Conservation (phyloP, 2,888 invertebrate genomes). For the Aphodius granarius region DNA sequence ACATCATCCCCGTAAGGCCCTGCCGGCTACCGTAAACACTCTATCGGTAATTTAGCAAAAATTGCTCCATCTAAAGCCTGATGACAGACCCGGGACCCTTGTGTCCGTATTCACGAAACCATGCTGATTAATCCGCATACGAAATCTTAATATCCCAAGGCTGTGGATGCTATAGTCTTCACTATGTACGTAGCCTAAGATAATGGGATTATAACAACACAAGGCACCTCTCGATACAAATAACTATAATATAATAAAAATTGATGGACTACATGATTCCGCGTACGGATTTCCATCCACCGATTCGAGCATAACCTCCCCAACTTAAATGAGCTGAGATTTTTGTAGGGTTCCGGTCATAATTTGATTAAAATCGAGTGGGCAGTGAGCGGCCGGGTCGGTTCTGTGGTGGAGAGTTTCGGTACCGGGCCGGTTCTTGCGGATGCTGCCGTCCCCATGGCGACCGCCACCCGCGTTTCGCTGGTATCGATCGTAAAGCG, state of each 20-base stretch:
- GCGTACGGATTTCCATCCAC: too few species aligned
- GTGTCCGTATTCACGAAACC: too few species aligned
- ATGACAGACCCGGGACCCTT: not conserved
- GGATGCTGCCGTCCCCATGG: constrained; percentile 38
- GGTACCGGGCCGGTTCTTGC: not conserved
- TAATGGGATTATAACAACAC: too few species aligned
- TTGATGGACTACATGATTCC: too few species aligned
- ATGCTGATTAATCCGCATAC: too few species aligned
- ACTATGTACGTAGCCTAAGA: too few species aligned
- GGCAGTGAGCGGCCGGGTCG: not conserved
- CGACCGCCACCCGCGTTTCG: constrained; percentile 32
- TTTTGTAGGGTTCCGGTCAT: not conserved
- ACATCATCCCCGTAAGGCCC: not conserved
- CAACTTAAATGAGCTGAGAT: not conserved
- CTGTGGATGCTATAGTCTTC: too few species aligned
- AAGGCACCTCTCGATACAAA: too few species aligned
- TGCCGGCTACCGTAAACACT: not conserved
- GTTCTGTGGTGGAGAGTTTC: not conserved
- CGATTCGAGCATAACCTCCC: too few species aligned
- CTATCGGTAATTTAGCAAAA: not conserved
- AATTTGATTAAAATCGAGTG: not conserved
- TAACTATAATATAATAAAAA: too few species aligned
- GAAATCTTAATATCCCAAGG: too few species aligned
- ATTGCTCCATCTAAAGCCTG: not conserved
- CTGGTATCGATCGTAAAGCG: not conserved